These are phyloP conservation scores for Brachionus rotundiformis DNA, from an alignment of 1,140 invertebrate genomes.

Conservation along the genomic window DNA sequence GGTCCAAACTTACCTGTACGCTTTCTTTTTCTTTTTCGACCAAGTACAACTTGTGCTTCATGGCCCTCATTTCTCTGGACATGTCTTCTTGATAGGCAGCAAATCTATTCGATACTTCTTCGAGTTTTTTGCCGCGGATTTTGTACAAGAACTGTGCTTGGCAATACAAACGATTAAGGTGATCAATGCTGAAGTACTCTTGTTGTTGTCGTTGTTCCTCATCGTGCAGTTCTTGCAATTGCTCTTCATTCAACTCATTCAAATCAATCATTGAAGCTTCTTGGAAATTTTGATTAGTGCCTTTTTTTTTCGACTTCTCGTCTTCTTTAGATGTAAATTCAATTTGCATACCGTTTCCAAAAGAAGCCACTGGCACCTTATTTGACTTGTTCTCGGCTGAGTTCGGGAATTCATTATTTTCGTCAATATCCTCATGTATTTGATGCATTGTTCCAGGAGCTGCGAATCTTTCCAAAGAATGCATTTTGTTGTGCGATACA, in stretches of 20 bases:
- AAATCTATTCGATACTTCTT: conserved; percentile 49
- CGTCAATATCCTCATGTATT: neutral
- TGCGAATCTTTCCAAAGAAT: conserved; percentile 33
- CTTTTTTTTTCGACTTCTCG: neutral
- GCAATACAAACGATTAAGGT: conserved; percentile 46
- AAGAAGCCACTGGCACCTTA: conserved; percentile 21
- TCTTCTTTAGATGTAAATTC: conserved; percentile 22
- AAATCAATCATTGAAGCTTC: conserved; percentile 42
- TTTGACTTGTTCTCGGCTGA: neutral
- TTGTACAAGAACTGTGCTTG: conserved; percentile 51
- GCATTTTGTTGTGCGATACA: conserved; percentile 45
- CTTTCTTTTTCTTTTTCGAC: conserved; percentile 44
- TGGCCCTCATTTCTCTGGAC: conserved; percentile 30
- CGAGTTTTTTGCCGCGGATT: conserved; percentile 45
- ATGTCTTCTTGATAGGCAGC: conserved; percentile 45
- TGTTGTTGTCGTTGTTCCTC: conserved; percentile 48
- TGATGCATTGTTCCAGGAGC: neutral
- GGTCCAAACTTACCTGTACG: conserved; percentile 43
- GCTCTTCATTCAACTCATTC: conserved; percentile 43
- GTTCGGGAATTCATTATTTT: neutral
- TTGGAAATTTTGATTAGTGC: neutral
- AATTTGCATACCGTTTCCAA: conserved; percentile 41
- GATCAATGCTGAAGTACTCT: conserved; percentile 50
- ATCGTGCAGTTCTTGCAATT: conserved; percentile 29
- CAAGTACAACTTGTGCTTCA: conserved; percentile 49